Evolutionary conservation across 2,797 vertebrate genomes (phyloP).

Genomic region (Falco peregrinus): DNA sequence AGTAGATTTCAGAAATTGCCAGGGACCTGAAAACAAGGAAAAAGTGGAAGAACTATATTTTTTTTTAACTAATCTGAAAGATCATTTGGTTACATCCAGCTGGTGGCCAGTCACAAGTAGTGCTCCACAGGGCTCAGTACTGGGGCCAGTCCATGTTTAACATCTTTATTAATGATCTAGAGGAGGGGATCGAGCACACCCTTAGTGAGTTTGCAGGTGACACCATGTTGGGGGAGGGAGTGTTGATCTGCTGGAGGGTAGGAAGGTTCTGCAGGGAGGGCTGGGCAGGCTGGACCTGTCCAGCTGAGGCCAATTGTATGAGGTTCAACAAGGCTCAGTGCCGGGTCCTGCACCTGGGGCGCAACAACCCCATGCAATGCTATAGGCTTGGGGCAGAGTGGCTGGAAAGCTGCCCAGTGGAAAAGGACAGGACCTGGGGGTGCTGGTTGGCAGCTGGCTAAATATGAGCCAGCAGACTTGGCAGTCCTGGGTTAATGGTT

Average conservation of each 20-base stretch:
- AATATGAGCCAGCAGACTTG: too few species aligned
- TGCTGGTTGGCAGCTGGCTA: too few species aligned
- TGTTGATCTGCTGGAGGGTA: neutral
- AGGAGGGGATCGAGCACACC: neutral
- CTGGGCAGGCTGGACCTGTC: too few species aligned
- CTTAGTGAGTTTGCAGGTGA: neutral
- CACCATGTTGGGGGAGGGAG: neutral
- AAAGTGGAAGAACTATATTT: neutral
- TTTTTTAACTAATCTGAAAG: neutral
- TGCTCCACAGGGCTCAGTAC: neutral
- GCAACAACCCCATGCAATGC: too few species aligned
- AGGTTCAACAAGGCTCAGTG: too few species aligned
- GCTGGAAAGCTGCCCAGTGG: too few species aligned
- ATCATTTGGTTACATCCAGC: neutral
- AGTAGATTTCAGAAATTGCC: neutral
- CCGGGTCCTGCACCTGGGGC: too few species aligned
- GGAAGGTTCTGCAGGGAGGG: too few species aligned
- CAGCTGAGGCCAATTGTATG: too few species aligned
- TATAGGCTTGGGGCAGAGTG: too few species aligned
- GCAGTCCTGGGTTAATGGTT: too few species aligned
- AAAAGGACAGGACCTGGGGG: too few species aligned
- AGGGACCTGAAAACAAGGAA: neutral
- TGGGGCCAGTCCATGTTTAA: neutral
- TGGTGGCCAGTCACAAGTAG: neutral
- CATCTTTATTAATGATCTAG: neutral